Conservation (phyloP, 30 jellyfish, hydroid and myxozoan species). For the Pelagia noctiluca region DNA sequence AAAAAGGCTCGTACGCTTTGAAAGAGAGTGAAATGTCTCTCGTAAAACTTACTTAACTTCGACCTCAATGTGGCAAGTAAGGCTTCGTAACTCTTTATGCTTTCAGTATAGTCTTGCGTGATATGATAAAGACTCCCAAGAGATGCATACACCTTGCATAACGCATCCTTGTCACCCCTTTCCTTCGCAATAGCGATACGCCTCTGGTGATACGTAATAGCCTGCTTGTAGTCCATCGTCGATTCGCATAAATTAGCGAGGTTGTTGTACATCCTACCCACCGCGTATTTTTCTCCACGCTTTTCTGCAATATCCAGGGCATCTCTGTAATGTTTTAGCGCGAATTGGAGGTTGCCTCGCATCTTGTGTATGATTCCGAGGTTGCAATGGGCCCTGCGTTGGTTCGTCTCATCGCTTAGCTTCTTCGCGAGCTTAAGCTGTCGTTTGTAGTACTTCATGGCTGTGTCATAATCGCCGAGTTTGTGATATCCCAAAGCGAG, state of each 20-base stretch:
- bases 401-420: constrained; percentile 69
- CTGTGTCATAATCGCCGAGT: constrained; percentile 71
- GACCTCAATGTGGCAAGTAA: constrained; percentile 57
- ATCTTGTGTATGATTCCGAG: constrained; percentile 80
- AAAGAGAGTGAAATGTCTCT: too few relatives aligned
- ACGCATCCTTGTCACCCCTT: constrained; percentile 77
- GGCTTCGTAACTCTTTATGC: constrained; percentile 73
- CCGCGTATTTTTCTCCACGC: constrained; percentile 77
- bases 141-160: constrained; percentile 78
- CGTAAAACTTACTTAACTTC: constrained; percentile 77
- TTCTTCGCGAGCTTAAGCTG: constrained; percentile 72
- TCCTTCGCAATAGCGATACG: constrained; percentile 82
- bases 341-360: constrained; percentile 68
- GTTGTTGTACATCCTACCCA: constrained; percentile 83
- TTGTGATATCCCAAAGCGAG: constrained; percentile 87
- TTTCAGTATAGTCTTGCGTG: constrained; percentile 41
- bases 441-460: constrained; percentile 58
- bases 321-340: constrained; percentile 70
- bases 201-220: constrained; percentile 68
- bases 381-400: constrained; percentile 86
- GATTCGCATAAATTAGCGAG: constrained; percentile 82
- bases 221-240: constrained; percentile 84
- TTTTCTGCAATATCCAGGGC: constrained; percentile 80
- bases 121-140: constrained; percentile 81
- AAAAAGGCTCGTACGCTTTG: too few relatives aligned